Evolutionary conservation across 2,797 vertebrate genomes (phyloP), one percentile per base, ranked within the genome.

Genomic region (Schizopygopsis malacanthus): DNA sequence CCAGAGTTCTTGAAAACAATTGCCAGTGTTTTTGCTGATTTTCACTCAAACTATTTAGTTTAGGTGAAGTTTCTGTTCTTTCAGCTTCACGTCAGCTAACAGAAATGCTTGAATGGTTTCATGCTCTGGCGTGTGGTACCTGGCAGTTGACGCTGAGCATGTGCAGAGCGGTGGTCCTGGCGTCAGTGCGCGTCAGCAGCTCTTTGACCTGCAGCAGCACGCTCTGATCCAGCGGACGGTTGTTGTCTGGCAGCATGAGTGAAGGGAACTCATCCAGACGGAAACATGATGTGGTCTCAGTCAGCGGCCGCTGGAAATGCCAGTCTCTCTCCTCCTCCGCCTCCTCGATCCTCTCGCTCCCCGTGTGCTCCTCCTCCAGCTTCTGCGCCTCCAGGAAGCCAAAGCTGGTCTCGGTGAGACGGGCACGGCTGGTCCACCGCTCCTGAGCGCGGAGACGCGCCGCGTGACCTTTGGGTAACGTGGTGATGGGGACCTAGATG

Each of bases 71-170:
- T 16, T 22, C 2, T 39, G 20, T 39, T 69, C 18, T 39, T 63
- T 39, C 37, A 22, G 25, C 45, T 75, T 33, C 10, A 50, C 15
- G 10, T 39, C 37, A 39, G 4, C 8, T 0, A 67, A 20, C 16
- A 70, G 18, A 39, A 41, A n/a, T 12, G 28, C 28, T 65, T 18
- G 10, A 59, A 33, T 50, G 8, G 37, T 20, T 37, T 41, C 10
- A 25, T 71, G 10, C 8, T 6, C 6, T 13, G 70, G 41, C 1
- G 22, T 52, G 72, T 7, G 15, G 6, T 13, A 97, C 97, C 96
- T 97, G 95, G 87, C 96, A 97, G 92, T 98, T 96, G 11, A 95
- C 92, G 82, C 94, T 93, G 59, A 98, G 95, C 84, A 98, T 92
- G 91, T 98, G 97, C 87, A 96, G 92, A 54, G 97, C 96, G 0